A percentile compares a stretch with the other conserved stretches of the same genome.
phyloP scores from a whole-genome alignment of 1,140 invertebrate species.

The Drosophila mojavensis region DNA sequence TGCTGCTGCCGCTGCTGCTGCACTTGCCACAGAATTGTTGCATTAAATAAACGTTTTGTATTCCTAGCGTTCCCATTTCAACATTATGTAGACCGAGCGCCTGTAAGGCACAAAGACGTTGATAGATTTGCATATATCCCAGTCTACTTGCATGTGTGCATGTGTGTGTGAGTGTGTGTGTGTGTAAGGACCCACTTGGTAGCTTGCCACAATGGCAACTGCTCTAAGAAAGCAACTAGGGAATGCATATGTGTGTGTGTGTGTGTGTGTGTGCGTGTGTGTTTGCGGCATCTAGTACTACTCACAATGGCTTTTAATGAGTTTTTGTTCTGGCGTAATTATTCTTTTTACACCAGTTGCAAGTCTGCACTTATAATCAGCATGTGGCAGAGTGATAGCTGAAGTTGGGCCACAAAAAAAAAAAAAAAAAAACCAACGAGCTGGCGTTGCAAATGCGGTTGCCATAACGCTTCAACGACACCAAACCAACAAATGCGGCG shows the following conservation, averaged over 20 bases:
- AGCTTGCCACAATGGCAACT: conserved; percentile 18
- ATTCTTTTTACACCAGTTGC: conserved; percentile 41
- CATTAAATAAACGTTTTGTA: conserved; percentile 76
- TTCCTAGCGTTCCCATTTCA: conserved; percentile 11
- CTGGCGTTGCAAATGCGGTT: not conserved
- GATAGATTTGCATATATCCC: conserved; percentile 69
- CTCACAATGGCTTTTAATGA: conserved; percentile 60
- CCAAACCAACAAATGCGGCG: too few species aligned
- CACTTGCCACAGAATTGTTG: conserved; percentile 75
- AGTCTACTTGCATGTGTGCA: conserved; percentile 11
- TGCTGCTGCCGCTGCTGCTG: conserved; percentile 38
- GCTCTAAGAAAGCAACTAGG: conserved; percentile 27
- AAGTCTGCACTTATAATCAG: conserved; percentile 30
- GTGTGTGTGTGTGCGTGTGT: not conserved
- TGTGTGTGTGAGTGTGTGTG: conserved; percentile 34
- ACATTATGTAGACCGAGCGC: conserved; percentile 24
- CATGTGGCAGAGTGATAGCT: conserved; percentile 16
- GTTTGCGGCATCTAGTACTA: conserved; percentile 24
- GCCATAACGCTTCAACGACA: not conserved
- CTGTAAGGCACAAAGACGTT: conserved; percentile 65
- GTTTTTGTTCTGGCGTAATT: conserved; percentile 72
- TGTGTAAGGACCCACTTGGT: not conserved
- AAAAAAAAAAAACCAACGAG: not conserved
- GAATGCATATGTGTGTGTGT: conserved; percentile 6
- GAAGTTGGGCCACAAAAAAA: not conserved